Evolutionary conservation across 2,888 invertebrate genomes (phyloP).

Genomic region (Oxytorus armatus): DNA sequence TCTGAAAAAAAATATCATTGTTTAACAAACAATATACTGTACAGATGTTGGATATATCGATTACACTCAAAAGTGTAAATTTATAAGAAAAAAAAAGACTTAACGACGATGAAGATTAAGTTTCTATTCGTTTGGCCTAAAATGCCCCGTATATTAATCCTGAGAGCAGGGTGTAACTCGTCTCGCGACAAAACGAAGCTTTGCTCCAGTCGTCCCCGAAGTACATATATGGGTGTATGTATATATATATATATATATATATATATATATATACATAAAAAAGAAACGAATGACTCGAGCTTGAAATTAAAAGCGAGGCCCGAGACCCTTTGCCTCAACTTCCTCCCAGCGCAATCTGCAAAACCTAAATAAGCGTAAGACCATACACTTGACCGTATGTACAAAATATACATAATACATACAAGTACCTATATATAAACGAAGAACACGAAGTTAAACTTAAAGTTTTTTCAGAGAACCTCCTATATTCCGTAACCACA

Average conservation of each 20-base stretch:
- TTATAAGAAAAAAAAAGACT: no score
- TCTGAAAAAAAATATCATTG: background rate
- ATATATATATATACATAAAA: background rate
- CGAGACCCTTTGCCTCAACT: slow-evolving; percentile 43
- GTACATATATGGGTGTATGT: slow-evolving; percentile 15
- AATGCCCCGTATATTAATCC: slow-evolving; percentile 2
- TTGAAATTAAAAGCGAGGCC: slow-evolving; percentile 64
- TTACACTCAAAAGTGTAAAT: no score
- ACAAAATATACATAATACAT: background rate
- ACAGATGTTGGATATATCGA: background rate
- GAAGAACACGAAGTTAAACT: background rate
- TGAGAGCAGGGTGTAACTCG: slow-evolving; percentile 39
- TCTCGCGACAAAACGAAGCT: slow-evolving; percentile 50
- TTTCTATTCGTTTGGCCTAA: slow-evolving; percentile 1
- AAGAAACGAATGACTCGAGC: slow-evolving; percentile 56
- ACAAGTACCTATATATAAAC: background rate
- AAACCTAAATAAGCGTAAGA: slow-evolving; percentile 57
- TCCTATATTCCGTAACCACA: background rate
- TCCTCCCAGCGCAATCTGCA: slow-evolving; percentile 52
- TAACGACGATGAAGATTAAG: no score
- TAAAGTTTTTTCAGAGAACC: background rate
- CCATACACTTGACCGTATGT: slow-evolving; percentile 41
- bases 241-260: background rate
- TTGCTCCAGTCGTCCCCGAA: slow-evolving; percentile 14
- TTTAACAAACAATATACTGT: no score